phyloP scores from a whole-genome alignment of 2,797 vertebrate species.

The Clarias platycephalus region DNA sequence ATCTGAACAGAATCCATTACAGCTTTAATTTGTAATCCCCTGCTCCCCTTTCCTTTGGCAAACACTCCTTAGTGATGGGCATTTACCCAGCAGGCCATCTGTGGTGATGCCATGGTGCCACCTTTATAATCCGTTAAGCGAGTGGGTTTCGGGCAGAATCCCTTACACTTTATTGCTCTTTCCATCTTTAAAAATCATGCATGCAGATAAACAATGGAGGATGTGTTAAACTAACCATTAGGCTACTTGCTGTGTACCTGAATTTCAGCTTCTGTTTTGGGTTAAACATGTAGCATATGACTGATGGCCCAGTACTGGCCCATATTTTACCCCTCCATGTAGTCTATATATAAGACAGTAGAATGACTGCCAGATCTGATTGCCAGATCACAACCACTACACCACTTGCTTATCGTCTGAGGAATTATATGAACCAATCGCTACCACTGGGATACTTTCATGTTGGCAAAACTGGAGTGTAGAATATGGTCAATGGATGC shows the following conservation, averaged over 20 bases:
- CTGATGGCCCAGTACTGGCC: neutral
- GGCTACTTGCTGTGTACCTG: constrained; percentile 17
- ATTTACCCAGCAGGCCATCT: constrained; percentile 56
- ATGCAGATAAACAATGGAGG: neutral
- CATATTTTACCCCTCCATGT: neutral
- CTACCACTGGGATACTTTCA: neutral
- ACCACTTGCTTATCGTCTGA: neutral
- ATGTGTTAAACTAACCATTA: constrained; percentile 5
- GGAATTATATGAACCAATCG: neutral
- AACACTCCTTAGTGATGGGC: constrained; percentile 53
- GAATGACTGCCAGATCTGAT: neutral
- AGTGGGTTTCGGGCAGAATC: constrained; percentile 32
- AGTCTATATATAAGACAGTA: neutral
- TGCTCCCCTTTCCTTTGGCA: constrained; percentile 50
- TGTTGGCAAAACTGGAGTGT: neutral
- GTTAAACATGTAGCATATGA: neutral
- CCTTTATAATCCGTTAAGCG: constrained; percentile 35
- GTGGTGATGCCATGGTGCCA: constrained; percentile 50
- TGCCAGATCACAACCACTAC: neutral
- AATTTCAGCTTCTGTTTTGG: constrained; percentile 7
- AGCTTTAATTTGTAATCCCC: constrained; percentile 43
- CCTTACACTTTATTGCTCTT: constrained; percentile 16
- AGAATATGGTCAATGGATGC: neutral
- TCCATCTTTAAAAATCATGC: neutral
- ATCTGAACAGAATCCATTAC: constrained; percentile 29